These are phyloP conservation scores for Erpobdella octoculata DNA, from an alignment of 2,888 invertebrate genomes.

Conservation along the genomic window DNA sequence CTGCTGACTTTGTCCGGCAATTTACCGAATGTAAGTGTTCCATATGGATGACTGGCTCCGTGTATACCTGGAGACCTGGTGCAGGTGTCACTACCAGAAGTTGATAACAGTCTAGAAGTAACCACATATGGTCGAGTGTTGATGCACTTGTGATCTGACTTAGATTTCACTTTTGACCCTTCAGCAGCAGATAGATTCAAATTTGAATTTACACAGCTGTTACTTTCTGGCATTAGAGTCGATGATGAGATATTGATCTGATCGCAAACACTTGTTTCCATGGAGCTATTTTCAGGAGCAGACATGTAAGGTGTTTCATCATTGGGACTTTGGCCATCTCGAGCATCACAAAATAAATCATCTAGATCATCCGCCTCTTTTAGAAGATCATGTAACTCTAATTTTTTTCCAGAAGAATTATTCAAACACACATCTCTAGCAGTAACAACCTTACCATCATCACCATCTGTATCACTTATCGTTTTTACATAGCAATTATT, in stretches of 20 bases:
- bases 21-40: no score
- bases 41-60: not conserved
- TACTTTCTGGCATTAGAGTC: slow-evolving; percentile 15
- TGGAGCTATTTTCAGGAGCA: slow-evolving; percentile 23
- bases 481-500: not conserved
- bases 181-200: no score
- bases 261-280: slow-evolving; percentile 10
- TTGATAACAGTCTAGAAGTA: slow-evolving; percentile 4
- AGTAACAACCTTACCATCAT: not conserved
- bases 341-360: slow-evolving; percentile 19
- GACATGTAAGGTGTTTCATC: slow-evolving; percentile 21
- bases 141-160: not conserved
- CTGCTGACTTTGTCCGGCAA: not conserved
- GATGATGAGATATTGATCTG: slow-evolving; percentile 11
- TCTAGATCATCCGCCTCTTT: not conserved
- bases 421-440: not conserved
- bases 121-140: not conserved
- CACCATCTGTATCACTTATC: not conserved
- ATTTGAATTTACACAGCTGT: no score
- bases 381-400: not conserved
- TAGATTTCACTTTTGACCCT: not conserved
- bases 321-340: slow-evolving; percentile 2
- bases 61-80: not conserved
- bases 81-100: not conserved
- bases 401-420: not conserved